Conservation (phyloP, 1,140 invertebrate species). For the Anoplophora glabripennis region DNA sequence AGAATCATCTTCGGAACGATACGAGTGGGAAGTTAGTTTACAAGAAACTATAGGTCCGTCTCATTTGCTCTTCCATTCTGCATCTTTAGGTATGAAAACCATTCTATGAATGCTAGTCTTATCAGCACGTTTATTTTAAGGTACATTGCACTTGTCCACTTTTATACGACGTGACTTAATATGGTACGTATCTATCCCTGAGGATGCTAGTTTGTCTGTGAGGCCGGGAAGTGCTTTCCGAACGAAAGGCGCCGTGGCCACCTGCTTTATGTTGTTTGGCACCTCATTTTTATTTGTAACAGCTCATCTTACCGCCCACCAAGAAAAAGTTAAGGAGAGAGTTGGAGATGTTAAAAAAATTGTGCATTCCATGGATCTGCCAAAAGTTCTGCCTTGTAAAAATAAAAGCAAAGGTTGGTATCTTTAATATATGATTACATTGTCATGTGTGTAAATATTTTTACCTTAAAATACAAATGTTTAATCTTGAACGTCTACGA, state of each 20-base stretch:
- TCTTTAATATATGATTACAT: neutral
- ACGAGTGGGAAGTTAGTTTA: slow-evolving; percentile 86
- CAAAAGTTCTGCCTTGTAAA: slow-evolving; percentile 72
- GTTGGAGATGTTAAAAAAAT: slow-evolving; percentile 86
- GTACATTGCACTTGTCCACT: slow-evolving; percentile 81
- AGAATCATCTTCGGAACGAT: slow-evolving; percentile 80
- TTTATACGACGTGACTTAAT: slow-evolving; percentile 87
- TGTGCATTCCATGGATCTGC: slow-evolving; percentile 78
- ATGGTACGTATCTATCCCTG: slow-evolving; percentile 90
- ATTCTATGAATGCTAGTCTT: neutral
- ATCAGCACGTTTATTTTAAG: slow-evolving; percentile 48
- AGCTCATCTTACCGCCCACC: slow-evolving; percentile 87
- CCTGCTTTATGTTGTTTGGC: slow-evolving; percentile 87
- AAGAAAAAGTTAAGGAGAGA: slow-evolving; percentile 82
- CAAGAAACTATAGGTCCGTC: slow-evolving; percentile 90
- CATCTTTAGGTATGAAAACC: slow-evolving; percentile 57
- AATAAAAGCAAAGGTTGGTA: slow-evolving; percentile 71
- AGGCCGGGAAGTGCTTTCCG: slow-evolving; percentile 82
- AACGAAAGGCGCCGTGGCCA: slow-evolving; percentile 89
- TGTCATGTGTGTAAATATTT: too few species aligned
- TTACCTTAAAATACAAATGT: too few species aligned
- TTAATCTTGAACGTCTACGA: too few species aligned
- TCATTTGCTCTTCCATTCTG: slow-evolving; percentile 81
- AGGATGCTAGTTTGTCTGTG: slow-evolving; percentile 83
- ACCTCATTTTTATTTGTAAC: slow-evolving; percentile 92